Percentiles rank a stretch among this genome's conserved stretches.
These are phyloP conservation scores for Drosophila lacteicornis DNA, from an alignment of 1,140 invertebrate genomes.

Conservation along the genomic window DNA sequence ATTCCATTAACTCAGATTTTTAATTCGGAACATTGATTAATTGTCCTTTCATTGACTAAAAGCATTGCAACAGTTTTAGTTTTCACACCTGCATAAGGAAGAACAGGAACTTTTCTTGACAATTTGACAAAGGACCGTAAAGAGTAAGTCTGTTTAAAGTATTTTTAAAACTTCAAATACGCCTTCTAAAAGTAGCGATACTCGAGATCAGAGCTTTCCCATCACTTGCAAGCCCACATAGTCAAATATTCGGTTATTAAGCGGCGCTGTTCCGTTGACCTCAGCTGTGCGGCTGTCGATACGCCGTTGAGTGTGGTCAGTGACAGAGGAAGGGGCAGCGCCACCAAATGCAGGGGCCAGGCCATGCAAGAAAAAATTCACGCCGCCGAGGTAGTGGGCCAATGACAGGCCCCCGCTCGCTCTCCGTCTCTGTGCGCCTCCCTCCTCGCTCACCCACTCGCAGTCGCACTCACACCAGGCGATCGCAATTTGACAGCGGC, in stretches of 20 bases:
- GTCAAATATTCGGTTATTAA: not conserved
- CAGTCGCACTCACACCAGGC: conserved; percentile 10
- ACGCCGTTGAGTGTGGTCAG: conserved; percentile 72
- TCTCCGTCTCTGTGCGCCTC: not conserved
- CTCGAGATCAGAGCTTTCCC: too few species aligned
- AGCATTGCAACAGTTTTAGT: too few species aligned
- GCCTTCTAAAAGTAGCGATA: too few species aligned
- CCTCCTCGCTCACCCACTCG: not conserved
- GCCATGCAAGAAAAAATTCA: conserved; percentile 52
- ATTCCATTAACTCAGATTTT: not conserved
- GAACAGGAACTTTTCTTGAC: not conserved
- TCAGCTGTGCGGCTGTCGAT: conserved; percentile 52
- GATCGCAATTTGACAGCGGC: conserved; percentile 40
- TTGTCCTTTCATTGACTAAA: not conserved
- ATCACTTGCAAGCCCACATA: too few species aligned
- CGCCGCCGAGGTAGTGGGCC: conserved; percentile 31
- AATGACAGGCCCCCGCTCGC: conserved; percentile 25
- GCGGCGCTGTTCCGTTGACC: conserved; percentile 1
- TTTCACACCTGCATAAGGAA: not conserved
- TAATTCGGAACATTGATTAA: not conserved
- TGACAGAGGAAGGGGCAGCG: conserved; percentile 48
- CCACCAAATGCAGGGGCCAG: conserved; percentile 10
- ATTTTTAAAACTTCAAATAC: too few species aligned
- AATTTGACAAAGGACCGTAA: too few species aligned
- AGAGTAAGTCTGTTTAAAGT: too few species aligned